Conservation (phyloP, 1,140 invertebrate species). For the Andrena cerasifolii region DNA sequence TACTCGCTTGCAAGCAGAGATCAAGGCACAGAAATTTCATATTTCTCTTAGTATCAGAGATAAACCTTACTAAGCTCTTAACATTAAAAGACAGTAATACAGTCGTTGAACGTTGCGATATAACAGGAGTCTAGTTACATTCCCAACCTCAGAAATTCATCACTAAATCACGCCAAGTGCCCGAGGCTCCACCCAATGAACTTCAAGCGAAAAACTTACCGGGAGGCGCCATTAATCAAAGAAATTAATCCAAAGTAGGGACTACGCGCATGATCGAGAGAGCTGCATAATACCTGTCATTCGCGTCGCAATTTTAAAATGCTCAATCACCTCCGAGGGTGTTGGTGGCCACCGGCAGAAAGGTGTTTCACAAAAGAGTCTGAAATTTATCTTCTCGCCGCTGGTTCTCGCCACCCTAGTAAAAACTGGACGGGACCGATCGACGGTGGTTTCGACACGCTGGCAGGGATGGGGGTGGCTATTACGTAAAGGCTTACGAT, state of each 20-base stretch:
- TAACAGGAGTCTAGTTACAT: too few species aligned
- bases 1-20: too few species aligned
- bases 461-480: slow-evolving; percentile 21
- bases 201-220: neutral
- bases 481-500: slow-evolving; percentile 68
- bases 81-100: too few species aligned
- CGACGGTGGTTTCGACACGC: slow-evolving; percentile 41
- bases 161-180: neutral
- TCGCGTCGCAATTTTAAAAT: slow-evolving; percentile 1
- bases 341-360: neutral
- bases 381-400: slow-evolving; percentile 45
- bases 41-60: too few species aligned
- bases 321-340: neutral
- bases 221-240: neutral
- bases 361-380: slow-evolving; percentile 30
- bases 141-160: too few species aligned
- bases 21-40: too few species aligned
- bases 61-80: too few species aligned
- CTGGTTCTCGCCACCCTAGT: slow-evolving; percentile 9
- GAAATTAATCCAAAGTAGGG: neutral
- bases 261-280: neutral
- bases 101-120: too few species aligned
- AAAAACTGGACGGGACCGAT: slow-evolving; percentile 52
- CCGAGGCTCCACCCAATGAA: neutral
- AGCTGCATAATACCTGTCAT: neutral